A percentile compares a stretch with the other conserved stretches of the same genome.
phyloP scores from a whole-genome alignment of 2,888 invertebrate genomes.

The Chouioia cunea region DNA sequence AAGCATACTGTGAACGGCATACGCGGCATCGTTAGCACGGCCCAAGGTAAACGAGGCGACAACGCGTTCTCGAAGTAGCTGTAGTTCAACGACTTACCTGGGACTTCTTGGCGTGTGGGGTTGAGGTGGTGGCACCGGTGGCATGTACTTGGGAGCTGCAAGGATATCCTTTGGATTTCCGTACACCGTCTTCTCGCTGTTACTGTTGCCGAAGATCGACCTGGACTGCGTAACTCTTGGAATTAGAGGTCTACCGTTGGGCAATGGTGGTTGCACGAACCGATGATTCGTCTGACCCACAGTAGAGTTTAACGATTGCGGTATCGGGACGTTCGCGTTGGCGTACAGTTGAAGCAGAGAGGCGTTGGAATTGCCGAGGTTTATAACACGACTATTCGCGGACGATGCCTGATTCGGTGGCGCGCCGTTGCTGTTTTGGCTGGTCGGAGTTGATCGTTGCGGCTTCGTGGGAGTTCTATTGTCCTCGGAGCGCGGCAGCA shows the following conservation, averaged over 20 bases:
- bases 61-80: not conserved
- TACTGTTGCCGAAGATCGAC: slow-evolving; percentile 75
- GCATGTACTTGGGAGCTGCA: slow-evolving; percentile 69
- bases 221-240: slow-evolving; percentile 75
- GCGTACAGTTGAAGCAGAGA: slow-evolving; percentile 62
- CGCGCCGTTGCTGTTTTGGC: slow-evolving; percentile 33
- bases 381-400: slow-evolving; percentile 60
- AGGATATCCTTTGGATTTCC: slow-evolving; percentile 81
- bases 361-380: slow-evolving; percentile 60
- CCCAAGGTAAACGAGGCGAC: no score
- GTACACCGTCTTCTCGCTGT: slow-evolving; percentile 76
- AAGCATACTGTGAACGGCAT: slow-evolving; percentile 14
- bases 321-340: slow-evolving; percentile 55
- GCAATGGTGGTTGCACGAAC: slow-evolving; percentile 51
- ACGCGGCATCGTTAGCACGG: no score
- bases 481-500: slow-evolving; percentile 63
- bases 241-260: slow-evolving; percentile 60
- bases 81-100: slow-evolving; percentile 16
- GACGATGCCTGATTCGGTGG: slow-evolving; percentile 37
- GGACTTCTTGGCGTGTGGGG: slow-evolving; percentile 39
- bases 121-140: slow-evolving; percentile 30
- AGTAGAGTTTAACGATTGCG: slow-evolving; percentile 39
- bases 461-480: slow-evolving; percentile 35
- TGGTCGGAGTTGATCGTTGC: slow-evolving; percentile 36
- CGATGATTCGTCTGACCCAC: slow-evolving; percentile 50